These are phyloP conservation scores for Agrilus planipennis DNA, from an alignment of 1,140 invertebrate species.

Conservation along the genomic window DNA sequence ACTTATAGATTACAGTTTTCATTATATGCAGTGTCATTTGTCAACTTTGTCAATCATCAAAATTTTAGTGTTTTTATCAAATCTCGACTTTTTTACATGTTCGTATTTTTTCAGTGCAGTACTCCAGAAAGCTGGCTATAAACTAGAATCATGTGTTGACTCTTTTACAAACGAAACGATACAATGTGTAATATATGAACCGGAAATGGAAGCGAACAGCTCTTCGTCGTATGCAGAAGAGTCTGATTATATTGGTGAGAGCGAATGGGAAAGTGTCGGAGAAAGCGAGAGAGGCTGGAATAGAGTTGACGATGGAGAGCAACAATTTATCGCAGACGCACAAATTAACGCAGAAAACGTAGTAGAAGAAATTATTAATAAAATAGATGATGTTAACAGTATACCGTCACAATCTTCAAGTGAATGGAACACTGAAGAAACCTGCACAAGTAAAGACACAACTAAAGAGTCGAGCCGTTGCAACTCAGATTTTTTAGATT, in stretches of 20 bases:
- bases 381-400: background rate
- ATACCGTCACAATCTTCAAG: too few species aligned
- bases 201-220: constrained; percentile 21
- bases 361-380: background rate
- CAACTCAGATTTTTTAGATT: too few species aligned
- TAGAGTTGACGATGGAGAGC: background rate
- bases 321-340: background rate
- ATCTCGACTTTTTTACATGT: background rate
- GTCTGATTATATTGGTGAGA: constrained; percentile 17
- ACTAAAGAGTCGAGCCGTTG: too few species aligned
- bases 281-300: background rate
- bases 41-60: constrained; percentile 1
- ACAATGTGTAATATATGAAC: constrained; percentile 20
- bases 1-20: background rate
- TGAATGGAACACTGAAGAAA: background rate
- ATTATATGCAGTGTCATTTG: background rate
- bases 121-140: constrained; percentile 14
- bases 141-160: constrained; percentile 22
- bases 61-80: constrained; percentile 3
- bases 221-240: constrained; percentile 18
- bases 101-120: constrained; percentile 5
- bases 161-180: constrained; percentile 12
- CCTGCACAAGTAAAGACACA: background rate
- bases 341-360: background rate
- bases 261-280: background rate